Percentiles rank a stretch among this genome's conserved stretches.
Conservation (phyloP, 2,797 vertebrate species). For the Sphenopsis melanotis region DNA sequence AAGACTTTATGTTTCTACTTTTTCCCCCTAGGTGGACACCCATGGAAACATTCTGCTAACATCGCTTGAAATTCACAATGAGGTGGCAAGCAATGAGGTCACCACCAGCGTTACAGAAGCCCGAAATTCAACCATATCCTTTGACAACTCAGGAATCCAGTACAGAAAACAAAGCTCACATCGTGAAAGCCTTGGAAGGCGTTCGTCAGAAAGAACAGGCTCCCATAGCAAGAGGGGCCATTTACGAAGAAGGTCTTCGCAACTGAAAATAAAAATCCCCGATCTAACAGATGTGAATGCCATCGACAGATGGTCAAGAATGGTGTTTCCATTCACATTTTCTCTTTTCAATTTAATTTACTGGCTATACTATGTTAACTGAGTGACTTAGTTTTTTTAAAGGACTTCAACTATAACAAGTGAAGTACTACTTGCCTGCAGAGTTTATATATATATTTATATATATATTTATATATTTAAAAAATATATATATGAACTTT, state of each 20-base stretch:
- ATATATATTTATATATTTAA: conserved; percentile 64
- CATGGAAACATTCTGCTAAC: conserved; percentile 95
- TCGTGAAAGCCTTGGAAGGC: conserved; percentile 79
- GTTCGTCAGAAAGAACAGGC: conserved; percentile 81
- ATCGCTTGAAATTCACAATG: conserved; percentile 97
- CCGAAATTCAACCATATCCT: conserved; percentile 89
- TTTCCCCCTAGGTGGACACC: conserved; percentile 84
- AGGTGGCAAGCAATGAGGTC: conserved; percentile 89
- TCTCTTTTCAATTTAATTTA: conserved; percentile 98
- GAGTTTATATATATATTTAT: conserved; percentile 80
- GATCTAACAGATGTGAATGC: conserved; percentile 97
- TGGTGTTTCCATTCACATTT: conserved; percentile 94
- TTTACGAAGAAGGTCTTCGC: conserved; percentile 91
- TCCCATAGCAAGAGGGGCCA: conserved; percentile 84
- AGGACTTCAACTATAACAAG: conserved; percentile 75
- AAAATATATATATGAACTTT: conserved; percentile 75
- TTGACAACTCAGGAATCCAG: conserved; percentile 92
- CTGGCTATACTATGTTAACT: conserved; percentile 99
- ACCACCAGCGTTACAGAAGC: conserved; percentile 83
- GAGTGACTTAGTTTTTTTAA: conserved; percentile 80
- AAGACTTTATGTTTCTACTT: neutral
- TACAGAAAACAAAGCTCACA: conserved; percentile 88
- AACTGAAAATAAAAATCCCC: conserved; percentile 98
- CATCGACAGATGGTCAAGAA: conserved; percentile 97
- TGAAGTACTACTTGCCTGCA: conserved; percentile 77